A percentile compares a stretch with the other conserved stretches of the same genome.
phyloP scores from a whole-genome alignment of 2,888 invertebrate genomes.

The Nasonovia ribisnigri region DNA sequence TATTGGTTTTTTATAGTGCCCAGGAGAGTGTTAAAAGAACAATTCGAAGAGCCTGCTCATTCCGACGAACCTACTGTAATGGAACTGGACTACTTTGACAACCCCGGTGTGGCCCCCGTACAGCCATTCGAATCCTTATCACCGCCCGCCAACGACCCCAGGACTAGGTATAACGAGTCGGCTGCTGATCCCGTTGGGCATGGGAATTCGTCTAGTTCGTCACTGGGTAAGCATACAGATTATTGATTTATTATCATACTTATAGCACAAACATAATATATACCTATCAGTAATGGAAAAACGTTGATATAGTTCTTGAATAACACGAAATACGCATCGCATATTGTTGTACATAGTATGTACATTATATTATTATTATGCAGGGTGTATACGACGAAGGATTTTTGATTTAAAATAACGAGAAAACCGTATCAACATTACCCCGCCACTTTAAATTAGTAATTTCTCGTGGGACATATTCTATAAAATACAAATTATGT shows the following conservation, averaged over 20 bases:
- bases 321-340: background rate
- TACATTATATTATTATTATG: background rate
- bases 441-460: background rate
- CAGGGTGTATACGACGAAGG: background rate
- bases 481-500: conserved; percentile 11
- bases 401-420: background rate
- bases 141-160: conserved; percentile 47
- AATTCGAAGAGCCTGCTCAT: conserved; percentile 83
- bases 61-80: conserved; percentile 76
- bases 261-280: background rate
- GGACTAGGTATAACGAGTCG: conserved; percentile 53
- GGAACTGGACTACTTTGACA: conserved; percentile 72
- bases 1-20: conserved; percentile 76
- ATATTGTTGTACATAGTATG: background rate
- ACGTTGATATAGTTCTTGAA: conserved; percentile 16
- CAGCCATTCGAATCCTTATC: conserved; percentile 67
- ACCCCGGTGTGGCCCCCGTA: conserved; percentile 71
- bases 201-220: conserved; percentile 52
- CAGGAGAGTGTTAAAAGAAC: conserved; percentile 84
- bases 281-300: background rate
- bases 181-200: background rate
- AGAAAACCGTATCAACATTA: background rate
- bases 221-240: conserved; percentile 38
- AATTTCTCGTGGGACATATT: background rate
- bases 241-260: background rate